phyloP scores from a whole-genome alignment of 2,888 invertebrate species.

The Caenorhabditis sulstoni region DNA sequence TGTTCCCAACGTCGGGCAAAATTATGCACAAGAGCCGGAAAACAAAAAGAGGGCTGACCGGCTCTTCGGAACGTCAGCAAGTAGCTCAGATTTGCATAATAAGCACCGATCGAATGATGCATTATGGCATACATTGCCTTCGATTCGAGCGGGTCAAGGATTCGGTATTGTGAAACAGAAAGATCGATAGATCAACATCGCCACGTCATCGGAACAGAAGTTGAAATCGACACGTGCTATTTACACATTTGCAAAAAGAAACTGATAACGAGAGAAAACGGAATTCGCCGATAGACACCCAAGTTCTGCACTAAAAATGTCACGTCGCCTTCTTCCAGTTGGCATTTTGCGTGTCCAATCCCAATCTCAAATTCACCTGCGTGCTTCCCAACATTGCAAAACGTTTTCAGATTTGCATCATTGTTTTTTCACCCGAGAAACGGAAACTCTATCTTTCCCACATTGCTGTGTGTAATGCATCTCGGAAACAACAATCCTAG shows the following conservation, averaged over 20 bases:
- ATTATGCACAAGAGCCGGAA: conserved; percentile 26
- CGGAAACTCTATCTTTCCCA: conserved; percentile 24
- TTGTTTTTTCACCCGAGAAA: conserved; percentile 3
- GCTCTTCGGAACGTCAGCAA: conserved; percentile 26
- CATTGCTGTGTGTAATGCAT: conserved; percentile 15
- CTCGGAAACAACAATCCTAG: background rate
- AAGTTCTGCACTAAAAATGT: conserved; percentile 3
- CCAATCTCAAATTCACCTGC: too few relatives aligned
- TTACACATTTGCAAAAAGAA: background rate
- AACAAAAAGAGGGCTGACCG: background rate
- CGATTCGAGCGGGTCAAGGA: too few relatives aligned
- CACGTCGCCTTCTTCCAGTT: background rate
- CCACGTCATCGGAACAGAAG: background rate
- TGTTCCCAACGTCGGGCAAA: conserved; percentile 38
- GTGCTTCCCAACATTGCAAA: too few relatives aligned
- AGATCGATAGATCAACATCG: conserved; percentile 25
- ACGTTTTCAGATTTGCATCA: conserved; percentile 30
- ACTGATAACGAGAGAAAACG: conserved; percentile 2
- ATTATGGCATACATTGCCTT: background rate
- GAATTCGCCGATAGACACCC: background rate
- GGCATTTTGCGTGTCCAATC: background rate
- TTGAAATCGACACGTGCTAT: conserved; percentile 1
- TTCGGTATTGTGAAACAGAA: too few relatives aligned
- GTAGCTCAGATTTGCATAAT: conserved; percentile 31
- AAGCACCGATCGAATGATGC: conserved; percentile 1